A percentile compares a stretch with the other conserved stretches of the same genome.
Conservation (phyloP, 2,888 invertebrate species). For the Hypselothyrea guttata region DNA sequence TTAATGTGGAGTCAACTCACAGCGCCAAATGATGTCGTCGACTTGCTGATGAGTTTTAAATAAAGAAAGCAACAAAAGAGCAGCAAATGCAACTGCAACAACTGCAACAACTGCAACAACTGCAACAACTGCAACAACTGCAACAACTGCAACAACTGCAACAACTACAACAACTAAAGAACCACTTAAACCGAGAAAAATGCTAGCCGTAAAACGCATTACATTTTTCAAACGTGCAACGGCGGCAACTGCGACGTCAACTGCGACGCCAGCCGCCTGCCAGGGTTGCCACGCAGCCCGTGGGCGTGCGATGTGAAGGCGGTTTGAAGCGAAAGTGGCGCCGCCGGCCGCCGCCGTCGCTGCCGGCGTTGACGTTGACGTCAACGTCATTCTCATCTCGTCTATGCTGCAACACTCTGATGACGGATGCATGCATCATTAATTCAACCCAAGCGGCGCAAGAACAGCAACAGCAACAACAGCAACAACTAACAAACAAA, state of each 20-base stretch:
- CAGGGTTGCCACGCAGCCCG: slow-evolving; percentile 23
- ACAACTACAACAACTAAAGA: slow-evolving; percentile 27
- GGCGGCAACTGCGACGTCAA: slow-evolving; percentile 12
- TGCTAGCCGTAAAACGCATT: slow-evolving; percentile 58
- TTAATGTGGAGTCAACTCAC: slow-evolving; percentile 57
- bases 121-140: slow-evolving; percentile 6
- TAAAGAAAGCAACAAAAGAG: slow-evolving; percentile 50
- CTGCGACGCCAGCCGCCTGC: slow-evolving; percentile 18
- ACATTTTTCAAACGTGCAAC: slow-evolving; percentile 63
- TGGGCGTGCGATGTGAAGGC: slow-evolving; percentile 36
- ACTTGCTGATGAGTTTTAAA: slow-evolving; percentile 71
- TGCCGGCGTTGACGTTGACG: slow-evolving; percentile 27
- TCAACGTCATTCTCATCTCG: slow-evolving; percentile 17
- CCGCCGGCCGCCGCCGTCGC: slow-evolving; percentile 20
- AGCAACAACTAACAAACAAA: slow-evolving; percentile 20
- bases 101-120: slow-evolving; percentile 11
- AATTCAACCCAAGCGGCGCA: slow-evolving; percentile 60
- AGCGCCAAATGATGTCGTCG: slow-evolving; percentile 75
- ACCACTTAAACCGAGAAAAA: slow-evolving; percentile 59
- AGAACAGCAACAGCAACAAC: slow-evolving; percentile 27
- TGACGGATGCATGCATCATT: slow-evolving; percentile 79
- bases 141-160: slow-evolving; percentile 15
- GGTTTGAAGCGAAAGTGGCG: slow-evolving; percentile 60
- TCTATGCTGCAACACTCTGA: slow-evolving; percentile 57
- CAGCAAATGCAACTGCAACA: slow-evolving; percentile 12